These are phyloP conservation scores for Heteropelma amictum DNA, from an alignment of 2,888 invertebrate species.

Conservation along the genomic window DNA sequence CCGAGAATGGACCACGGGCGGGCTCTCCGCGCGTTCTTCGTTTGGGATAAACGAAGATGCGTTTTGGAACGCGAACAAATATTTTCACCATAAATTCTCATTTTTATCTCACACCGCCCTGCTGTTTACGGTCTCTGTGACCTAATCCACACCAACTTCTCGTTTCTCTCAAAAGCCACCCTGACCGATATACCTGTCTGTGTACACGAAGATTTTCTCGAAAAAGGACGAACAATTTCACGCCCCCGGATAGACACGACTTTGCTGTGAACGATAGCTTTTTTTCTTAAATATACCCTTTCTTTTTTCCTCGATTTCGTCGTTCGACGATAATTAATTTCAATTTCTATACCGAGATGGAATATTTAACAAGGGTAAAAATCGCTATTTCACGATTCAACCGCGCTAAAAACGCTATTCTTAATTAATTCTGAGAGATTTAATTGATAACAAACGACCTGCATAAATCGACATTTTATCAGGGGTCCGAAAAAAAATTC, in stretches of 20 bases:
- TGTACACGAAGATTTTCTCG: not conserved
- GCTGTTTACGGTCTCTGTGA: slow-evolving; percentile 69
- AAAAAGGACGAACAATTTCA: not conserved
- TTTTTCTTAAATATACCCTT: no score
- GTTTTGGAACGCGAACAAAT: slow-evolving; percentile 71
- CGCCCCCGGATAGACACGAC: not conserved
- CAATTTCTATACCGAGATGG: no score
- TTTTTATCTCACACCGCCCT: slow-evolving; percentile 68
- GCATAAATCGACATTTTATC: no score
- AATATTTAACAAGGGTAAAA: no score
- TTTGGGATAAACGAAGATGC: slow-evolving; percentile 47
- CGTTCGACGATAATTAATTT: no score
- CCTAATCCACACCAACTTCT: slow-evolving; percentile 65
- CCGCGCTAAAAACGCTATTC: no score
- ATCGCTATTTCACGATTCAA: no score
- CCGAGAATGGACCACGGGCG: slow-evolving; percentile 49
- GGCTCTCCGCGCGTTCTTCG: slow-evolving; percentile 53
- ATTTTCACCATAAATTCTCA: slow-evolving; percentile 73
- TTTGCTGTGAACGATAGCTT: not conserved
- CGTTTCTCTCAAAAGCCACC: not conserved
- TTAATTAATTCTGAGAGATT: no score
- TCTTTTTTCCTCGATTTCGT: not conserved
- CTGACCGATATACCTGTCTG: slow-evolving; percentile 4
- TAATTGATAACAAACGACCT: no score
- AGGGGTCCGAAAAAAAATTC: no score